Conservation (phyloP, 2,797 vertebrate genomes). For the Leptatherina wallacei region DNA sequence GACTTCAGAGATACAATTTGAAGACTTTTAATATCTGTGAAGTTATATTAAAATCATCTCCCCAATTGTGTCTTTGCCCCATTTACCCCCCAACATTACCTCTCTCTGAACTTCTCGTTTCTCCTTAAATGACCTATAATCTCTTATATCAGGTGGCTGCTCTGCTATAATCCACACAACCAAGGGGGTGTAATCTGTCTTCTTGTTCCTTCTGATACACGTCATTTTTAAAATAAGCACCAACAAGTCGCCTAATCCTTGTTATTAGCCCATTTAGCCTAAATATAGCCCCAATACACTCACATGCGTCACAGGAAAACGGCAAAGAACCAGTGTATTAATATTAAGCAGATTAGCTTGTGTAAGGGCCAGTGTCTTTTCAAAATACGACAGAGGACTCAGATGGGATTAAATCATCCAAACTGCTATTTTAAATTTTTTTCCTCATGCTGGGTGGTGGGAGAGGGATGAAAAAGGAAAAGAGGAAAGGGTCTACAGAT, state of each 20-base stretch:
- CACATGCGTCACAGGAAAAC: constrained; percentile 44
- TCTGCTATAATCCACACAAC: constrained; percentile 43
- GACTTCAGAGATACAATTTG: too few relatives aligned
- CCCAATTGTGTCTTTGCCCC: neutral
- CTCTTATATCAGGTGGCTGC: constrained; percentile 46
- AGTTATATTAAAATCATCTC: neutral
- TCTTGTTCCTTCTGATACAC: constrained; percentile 39
- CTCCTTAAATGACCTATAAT: constrained; percentile 13
- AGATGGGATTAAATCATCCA: constrained; percentile 59
- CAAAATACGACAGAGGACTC: constrained; percentile 61
- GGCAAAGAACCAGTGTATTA: constrained; percentile 56
- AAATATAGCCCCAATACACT: constrained; percentile 57
- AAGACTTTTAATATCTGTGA: too few relatives aligned
- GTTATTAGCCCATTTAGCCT: constrained; percentile 70
- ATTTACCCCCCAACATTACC: neutral
- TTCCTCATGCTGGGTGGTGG: neutral
- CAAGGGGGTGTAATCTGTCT: constrained; percentile 40
- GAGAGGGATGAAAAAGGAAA: constrained; percentile 9
- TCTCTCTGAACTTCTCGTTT: constrained; percentile 9
- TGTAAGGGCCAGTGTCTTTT: constrained; percentile 66
- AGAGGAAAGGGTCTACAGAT: constrained; percentile 24
- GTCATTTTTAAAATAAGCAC: constrained; percentile 38
- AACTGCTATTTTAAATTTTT: constrained; percentile 45
- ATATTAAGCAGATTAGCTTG: constrained; percentile 76
- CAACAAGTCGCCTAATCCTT: constrained; percentile 51